These are phyloP conservation scores for Podarcis muralis DNA, from an alignment of 2,113 vertebrate species.

Conservation along the genomic window DNA sequence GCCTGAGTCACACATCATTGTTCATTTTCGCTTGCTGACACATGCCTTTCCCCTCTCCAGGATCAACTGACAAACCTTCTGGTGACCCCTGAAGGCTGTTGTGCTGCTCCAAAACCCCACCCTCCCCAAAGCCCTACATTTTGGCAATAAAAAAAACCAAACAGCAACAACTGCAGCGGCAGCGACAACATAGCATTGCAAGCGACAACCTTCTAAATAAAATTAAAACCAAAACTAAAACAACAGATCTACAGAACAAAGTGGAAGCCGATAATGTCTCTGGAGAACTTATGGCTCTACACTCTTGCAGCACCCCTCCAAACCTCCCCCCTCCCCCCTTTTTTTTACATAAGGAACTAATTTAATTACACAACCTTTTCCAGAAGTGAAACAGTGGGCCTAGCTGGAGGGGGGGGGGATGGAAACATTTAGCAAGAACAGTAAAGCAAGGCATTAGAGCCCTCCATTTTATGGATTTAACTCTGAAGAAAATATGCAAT, in stretches of 20 bases:
- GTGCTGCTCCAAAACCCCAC: not conserved
- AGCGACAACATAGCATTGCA: too few species aligned
- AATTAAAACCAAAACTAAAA: not conserved
- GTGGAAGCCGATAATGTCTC: not conserved
- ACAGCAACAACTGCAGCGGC: not conserved
- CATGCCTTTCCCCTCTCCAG: not conserved
- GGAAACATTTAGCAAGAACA: conserved; percentile 22
- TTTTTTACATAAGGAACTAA: conserved; percentile 1
- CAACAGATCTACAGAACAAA: not conserved
- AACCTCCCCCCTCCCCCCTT: not conserved
- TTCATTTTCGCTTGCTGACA: not conserved
- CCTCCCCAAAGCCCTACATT: not conserved
- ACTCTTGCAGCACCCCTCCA: not conserved
- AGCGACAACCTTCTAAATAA: not conserved
- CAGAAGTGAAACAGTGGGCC: conserved; percentile 24
- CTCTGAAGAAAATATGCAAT: not conserved
- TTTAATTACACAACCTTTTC: conserved; percentile 31
- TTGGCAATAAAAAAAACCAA: not conserved
- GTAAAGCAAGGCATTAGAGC: conserved; percentile 5
- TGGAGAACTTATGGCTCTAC: not conserved
- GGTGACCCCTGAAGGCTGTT: not conserved
- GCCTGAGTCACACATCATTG: not conserved
- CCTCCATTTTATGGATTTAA: not conserved
- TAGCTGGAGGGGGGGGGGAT: not conserved
- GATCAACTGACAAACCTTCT: not conserved